Conservation (phyloP, 2,888 invertebrate genomes). For the Ophioninae sp. region DNA sequence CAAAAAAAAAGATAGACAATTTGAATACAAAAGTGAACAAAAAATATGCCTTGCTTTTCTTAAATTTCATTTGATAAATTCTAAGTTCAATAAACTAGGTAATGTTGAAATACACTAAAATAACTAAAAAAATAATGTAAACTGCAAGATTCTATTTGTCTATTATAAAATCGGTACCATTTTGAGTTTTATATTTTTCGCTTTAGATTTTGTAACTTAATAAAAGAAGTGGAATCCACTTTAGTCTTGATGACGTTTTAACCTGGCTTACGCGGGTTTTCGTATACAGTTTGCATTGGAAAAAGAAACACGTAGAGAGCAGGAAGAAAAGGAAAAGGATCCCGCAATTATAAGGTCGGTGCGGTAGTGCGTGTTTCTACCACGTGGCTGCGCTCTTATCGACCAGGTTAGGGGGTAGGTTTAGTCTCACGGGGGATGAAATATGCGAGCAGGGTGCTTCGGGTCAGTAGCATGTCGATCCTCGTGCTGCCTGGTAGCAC, state of each 20-base stretch:
- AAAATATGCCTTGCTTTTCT: no score
- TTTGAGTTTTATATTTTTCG: no score
- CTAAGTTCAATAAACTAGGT: no score
- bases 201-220: no score
- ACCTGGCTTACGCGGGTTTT: neutral
- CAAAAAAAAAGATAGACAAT: no score
- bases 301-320: neutral
- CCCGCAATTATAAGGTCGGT: slow-evolving; percentile 38
- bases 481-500: slow-evolving; percentile 69
- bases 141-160: no score
- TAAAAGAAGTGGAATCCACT: no score
- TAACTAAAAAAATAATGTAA: no score
- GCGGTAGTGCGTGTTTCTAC: slow-evolving; percentile 71
- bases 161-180: no score
- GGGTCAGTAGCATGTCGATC: slow-evolving; percentile 77
- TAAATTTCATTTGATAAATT: no score
- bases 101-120: no score
- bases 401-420: slow-evolving; percentile 68
- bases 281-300: neutral
- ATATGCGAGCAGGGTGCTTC: slow-evolving; percentile 66
- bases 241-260: neutral
- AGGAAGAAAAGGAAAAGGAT: slow-evolving; percentile 17
- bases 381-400: slow-evolving; percentile 78
- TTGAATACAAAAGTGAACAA: no score
- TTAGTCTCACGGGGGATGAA: slow-evolving; percentile 38